Evolutionary conservation across 2,797 vertebrate species (phyloP).

Genomic region (Pipistrellus pipistrellus): DNA sequence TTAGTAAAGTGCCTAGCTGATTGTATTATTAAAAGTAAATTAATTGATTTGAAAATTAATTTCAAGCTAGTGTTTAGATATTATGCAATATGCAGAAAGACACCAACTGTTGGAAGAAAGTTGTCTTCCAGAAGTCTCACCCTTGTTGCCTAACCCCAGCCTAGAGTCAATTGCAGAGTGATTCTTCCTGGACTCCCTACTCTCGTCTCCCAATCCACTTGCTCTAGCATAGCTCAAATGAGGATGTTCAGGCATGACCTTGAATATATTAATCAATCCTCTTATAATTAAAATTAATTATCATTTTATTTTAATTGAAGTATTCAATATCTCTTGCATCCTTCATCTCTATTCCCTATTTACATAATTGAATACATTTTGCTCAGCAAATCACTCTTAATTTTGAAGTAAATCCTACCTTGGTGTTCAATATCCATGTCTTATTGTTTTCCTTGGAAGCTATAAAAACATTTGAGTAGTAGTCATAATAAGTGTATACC

Average conservation of each 20-base stretch:
- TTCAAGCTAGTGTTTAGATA: neutral
- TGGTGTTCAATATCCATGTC: neutral
- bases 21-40: neutral
- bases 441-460: neutral
- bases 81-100: neutral
- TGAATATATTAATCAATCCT: neutral
- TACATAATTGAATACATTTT: neutral
- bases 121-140: neutral
- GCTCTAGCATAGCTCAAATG: neutral
- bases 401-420: neutral
- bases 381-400: neutral
- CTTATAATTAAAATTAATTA: neutral
- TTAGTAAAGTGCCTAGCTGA: neutral
- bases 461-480: neutral
- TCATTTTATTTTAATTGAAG: neutral
- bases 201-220: accelerated
- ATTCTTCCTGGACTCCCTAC: neutral
- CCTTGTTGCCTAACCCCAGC: accelerated
- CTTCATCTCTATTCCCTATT: neutral
- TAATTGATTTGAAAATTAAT: neutral
- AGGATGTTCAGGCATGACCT: neutral
- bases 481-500: neutral
- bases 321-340: neutral
- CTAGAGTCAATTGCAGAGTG: neutral
- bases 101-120: neutral